A percentile compares a stretch with the other conserved stretches of the same genome.
Evolutionary conservation across 2,113 vertebrate species (phyloP).

Genomic region (Heterotilapia buettikoferi): DNA sequence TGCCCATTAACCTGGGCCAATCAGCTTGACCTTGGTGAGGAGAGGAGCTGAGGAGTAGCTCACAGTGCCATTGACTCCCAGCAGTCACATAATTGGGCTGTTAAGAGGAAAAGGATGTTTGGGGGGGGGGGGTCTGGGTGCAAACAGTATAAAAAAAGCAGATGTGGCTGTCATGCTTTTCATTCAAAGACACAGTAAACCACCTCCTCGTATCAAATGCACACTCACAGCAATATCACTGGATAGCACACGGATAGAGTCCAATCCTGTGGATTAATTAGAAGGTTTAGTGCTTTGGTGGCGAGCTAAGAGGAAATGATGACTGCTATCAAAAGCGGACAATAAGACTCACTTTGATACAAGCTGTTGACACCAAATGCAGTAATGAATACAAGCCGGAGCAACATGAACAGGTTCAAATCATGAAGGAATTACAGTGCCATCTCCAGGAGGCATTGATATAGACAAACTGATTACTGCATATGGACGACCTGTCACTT

Average conservation of each 20-base stretch:
- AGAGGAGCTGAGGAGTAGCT: slow-evolving; percentile 61
- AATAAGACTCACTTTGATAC: neutral
- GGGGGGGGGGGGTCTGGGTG: neutral
- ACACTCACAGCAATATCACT: neutral
- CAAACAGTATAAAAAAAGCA: slow-evolving; percentile 1
- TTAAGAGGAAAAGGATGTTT: slow-evolving; percentile 47
- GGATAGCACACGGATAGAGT: neutral
- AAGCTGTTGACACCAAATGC: neutral
- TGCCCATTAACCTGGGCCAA: slow-evolving; percentile 75
- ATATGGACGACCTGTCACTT: neutral
- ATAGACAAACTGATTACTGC: neutral
- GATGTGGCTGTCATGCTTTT: neutral
- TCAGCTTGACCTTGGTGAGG: slow-evolving; percentile 74
- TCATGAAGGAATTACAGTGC: neutral
- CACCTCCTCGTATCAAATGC: neutral
- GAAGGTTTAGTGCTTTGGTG: neutral
- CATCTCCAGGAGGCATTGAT: neutral
- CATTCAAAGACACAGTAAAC: neutral
- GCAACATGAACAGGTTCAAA: neutral
- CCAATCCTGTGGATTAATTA: neutral
- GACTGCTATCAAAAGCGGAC: neutral
- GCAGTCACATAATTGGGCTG: slow-evolving; percentile 72
- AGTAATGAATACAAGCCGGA: neutral
- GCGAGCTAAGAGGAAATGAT: neutral
- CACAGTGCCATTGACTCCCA: slow-evolving; percentile 61